These are phyloP conservation scores for Sorex fumeus DNA, from an alignment of 2,113 vertebrate species.

Conservation along the genomic window DNA sequence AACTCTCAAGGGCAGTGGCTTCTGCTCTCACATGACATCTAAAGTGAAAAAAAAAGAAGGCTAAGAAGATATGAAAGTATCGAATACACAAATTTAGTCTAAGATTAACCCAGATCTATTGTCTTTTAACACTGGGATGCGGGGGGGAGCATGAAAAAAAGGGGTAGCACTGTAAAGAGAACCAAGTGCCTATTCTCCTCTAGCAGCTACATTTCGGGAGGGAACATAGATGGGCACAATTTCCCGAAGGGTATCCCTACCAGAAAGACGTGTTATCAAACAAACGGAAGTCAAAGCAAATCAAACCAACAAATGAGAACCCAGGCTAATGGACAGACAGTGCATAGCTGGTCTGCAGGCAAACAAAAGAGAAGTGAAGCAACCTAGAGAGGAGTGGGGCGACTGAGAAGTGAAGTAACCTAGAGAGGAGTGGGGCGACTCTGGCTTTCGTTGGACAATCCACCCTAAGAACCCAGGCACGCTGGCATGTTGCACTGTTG, in stretches of 20 bases:
- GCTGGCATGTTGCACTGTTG: not conserved
- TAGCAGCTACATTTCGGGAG: not conserved
- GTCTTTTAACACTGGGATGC: not conserved
- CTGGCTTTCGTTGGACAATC: not conserved
- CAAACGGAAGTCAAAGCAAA: no score
- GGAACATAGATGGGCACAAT: not conserved
- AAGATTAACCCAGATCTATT: not conserved
- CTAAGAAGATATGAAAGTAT: not conserved
- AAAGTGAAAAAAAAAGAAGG: not conserved
- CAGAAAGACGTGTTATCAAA: not conserved
- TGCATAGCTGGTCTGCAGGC: not conserved
- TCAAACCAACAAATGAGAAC: not conserved
- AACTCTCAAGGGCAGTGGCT: not conserved
- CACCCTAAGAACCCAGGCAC: not conserved
- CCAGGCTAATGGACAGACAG: not conserved
- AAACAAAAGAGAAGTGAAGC: not conserved
- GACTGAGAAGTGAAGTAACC: not conserved
- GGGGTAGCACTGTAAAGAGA: not conserved
- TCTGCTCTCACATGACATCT: conserved; percentile 34
- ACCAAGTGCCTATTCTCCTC: not conserved
- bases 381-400: not conserved
- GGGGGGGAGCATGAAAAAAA: not conserved
- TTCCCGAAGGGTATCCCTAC: not conserved
- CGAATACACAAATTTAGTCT: not conserved
- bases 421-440: not conserved